phyloP scores from a whole-genome alignment of 2,888 invertebrate species.

The Philaethria dido region DNA sequence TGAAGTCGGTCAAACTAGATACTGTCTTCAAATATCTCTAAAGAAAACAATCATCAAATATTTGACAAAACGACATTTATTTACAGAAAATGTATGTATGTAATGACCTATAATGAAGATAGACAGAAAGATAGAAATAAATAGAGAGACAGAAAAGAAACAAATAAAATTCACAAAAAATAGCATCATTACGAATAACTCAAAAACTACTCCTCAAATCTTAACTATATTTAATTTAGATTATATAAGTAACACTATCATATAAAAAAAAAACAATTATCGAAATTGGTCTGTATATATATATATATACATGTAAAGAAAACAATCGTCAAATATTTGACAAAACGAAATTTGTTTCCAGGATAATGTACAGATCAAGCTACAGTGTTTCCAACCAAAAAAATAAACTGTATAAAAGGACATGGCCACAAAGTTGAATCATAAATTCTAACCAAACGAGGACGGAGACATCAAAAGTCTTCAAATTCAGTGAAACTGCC shows the following conservation, averaged over 20 bases:
- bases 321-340: slow-evolving; percentile 10
- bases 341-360: slow-evolving; percentile 22
- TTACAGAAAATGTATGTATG: slow-evolving; percentile 30
- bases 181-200: too few species aligned
- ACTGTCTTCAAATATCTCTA: neutral
- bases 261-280: too few species aligned
- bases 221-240: too few species aligned
- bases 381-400: slow-evolving; percentile 27
- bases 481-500: slow-evolving; percentile 61
- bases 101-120: too few species aligned
- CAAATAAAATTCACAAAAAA: too few species aligned
- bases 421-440: slow-evolving; percentile 41
- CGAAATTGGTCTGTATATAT: too few species aligned
- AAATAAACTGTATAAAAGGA: slow-evolving; percentile 38
- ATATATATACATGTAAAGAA: too few species aligned
- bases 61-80: slow-evolving; percentile 21
- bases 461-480: slow-evolving; percentile 51
- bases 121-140: too few species aligned
- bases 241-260: too few species aligned
- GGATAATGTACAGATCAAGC: slow-evolving; percentile 24
- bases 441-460: slow-evolving; percentile 40
- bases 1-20: slow-evolving; percentile 4
- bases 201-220: too few species aligned
- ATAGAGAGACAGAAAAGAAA: too few species aligned
- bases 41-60: slow-evolving; percentile 11